Conservation (phyloP, 2,888 invertebrate species). For the Eledona agricola region DNA sequence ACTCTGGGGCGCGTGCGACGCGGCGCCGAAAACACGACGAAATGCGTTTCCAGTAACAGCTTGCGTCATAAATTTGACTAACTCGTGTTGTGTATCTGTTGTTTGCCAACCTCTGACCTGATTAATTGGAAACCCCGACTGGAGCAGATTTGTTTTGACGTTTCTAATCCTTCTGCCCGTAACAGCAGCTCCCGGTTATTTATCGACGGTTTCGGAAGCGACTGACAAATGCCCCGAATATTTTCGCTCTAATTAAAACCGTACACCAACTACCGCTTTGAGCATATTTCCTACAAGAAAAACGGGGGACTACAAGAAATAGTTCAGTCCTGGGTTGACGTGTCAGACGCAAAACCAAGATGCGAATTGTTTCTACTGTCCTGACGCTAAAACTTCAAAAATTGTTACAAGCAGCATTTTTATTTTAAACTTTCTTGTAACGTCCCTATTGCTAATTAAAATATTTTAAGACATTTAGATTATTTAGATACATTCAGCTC, state of each 20-base stretch:
- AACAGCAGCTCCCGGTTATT: slow-evolving; percentile 26
- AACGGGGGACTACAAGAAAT: too few relatives aligned
- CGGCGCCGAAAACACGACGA: background rate
- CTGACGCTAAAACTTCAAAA: too few relatives aligned
- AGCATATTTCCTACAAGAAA: too few relatives aligned
- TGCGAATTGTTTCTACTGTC: too few relatives aligned
- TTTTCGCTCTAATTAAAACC: slow-evolving; percentile 23
- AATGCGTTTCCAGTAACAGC: background rate
- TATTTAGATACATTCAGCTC: too few relatives aligned
- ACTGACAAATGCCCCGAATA: slow-evolving; percentile 18
- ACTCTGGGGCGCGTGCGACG: slow-evolving; percentile 1
- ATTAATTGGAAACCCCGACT: slow-evolving; percentile 25
- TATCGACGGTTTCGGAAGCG: slow-evolving; percentile 25
- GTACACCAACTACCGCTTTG: too few relatives aligned
- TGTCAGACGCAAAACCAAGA: too few relatives aligned
- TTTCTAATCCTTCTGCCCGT: slow-evolving; percentile 26
- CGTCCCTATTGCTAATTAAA: too few relatives aligned
- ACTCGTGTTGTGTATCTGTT: slow-evolving; percentile 27
- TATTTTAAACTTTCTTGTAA: too few relatives aligned
- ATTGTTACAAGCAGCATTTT: too few relatives aligned
- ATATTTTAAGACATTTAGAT: too few relatives aligned
- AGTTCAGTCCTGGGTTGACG: too few relatives aligned
- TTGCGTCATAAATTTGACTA: slow-evolving; percentile 14
- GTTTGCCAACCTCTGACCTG: slow-evolving; percentile 29
- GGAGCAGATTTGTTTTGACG: slow-evolving; percentile 28